A percentile compares a stretch with the other conserved stretches of the same genome.
Evolutionary conservation across 2,797 vertebrate genomes (phyloP).

Genomic region (Myripristis jacobus): DNA sequence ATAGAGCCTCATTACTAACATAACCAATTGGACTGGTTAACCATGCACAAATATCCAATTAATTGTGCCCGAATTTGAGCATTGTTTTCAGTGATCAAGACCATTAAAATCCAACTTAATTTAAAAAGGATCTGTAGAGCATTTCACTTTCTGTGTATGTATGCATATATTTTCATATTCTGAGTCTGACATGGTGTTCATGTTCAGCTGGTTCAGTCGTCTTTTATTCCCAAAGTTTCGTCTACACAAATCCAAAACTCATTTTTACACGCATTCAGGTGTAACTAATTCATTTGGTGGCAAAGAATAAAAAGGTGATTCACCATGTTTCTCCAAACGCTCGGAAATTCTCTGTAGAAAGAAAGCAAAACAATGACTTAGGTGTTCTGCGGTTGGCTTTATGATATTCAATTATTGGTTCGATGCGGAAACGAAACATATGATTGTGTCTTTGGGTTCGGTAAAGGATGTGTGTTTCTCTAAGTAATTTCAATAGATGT

Average conservation of each 20-base stretch:
- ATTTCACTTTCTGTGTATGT: not conserved
- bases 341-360: constrained; percentile 25
- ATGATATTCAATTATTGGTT: constrained; percentile 33
- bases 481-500: not conserved
- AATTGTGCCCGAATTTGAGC: not conserved
- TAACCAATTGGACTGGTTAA: not conserved
- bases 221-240: constrained; percentile 45
- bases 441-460: not conserved
- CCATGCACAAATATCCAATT: not conserved
- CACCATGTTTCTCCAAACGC: constrained; percentile 44
- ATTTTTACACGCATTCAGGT: constrained; percentile 56
- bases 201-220: constrained; percentile 8
- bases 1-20: not conserved
- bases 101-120: not conserved
- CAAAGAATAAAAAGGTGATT: constrained; percentile 36
- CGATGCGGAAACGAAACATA: not conserved
- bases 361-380: constrained; percentile 30
- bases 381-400: constrained; percentile 19
- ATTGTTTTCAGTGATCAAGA: not conserved
- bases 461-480: constrained; percentile 6
- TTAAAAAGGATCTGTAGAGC: not conserved
- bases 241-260: constrained; percentile 57
- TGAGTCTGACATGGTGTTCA: constrained; percentile 7
- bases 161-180: constrained; percentile 11
- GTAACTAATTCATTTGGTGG: constrained; percentile 64